Percentiles rank a stretch among this genome's conserved stretches.
Conservation (phyloP, 2,113 vertebrate species). For the Vanacampus margaritifer region DNA sequence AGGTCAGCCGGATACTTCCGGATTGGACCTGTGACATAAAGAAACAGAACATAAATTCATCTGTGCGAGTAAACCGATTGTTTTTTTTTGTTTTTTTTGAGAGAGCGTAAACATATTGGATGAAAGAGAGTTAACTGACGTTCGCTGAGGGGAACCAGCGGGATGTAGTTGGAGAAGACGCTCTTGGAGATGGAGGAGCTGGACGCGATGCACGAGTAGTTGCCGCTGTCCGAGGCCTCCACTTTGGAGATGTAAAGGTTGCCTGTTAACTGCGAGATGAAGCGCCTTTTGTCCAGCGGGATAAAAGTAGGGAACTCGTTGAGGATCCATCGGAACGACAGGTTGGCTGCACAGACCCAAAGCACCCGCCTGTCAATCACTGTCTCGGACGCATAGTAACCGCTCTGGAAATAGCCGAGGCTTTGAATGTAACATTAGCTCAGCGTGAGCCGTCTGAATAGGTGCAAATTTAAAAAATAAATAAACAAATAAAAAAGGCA, state of each 20-base stretch:
- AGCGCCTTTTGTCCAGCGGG: slow-evolving; percentile 84
- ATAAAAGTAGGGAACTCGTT: slow-evolving; percentile 98
- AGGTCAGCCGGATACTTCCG: slow-evolving; percentile 94
- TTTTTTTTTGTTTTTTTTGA: no score
- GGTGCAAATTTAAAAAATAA: neutral
- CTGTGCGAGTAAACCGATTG: neutral
- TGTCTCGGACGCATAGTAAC: slow-evolving; percentile 2
- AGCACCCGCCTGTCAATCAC: slow-evolving; percentile 47
- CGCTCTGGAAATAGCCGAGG: slow-evolving; percentile 7
- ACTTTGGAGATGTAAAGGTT: slow-evolving; percentile 98
- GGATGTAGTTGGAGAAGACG: slow-evolving; percentile 97
- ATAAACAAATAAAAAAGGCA: slow-evolving; percentile 27
- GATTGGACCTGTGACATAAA: slow-evolving; percentile 69
- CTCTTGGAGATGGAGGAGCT: slow-evolving; percentile 95
- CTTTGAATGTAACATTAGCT: slow-evolving; percentile 5
- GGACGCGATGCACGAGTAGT: slow-evolving; percentile 95
- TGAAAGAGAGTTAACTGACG: slow-evolving; percentile 74
- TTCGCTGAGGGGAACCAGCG: slow-evolving; percentile 84
- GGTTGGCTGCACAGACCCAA: slow-evolving; percentile 74
- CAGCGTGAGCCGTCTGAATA: slow-evolving; percentile 30
- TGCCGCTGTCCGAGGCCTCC: slow-evolving; percentile 85
- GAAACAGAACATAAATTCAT: slow-evolving; percentile 12
- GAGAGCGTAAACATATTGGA: no score
- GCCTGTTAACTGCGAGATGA: slow-evolving; percentile 91
- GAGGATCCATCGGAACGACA: slow-evolving; percentile 96